Evolutionary conservation across 2,888 invertebrate genomes (phyloP), one percentile per base, ranked within the genome.

Genomic region (Temnothorax rugatulus): DNA sequence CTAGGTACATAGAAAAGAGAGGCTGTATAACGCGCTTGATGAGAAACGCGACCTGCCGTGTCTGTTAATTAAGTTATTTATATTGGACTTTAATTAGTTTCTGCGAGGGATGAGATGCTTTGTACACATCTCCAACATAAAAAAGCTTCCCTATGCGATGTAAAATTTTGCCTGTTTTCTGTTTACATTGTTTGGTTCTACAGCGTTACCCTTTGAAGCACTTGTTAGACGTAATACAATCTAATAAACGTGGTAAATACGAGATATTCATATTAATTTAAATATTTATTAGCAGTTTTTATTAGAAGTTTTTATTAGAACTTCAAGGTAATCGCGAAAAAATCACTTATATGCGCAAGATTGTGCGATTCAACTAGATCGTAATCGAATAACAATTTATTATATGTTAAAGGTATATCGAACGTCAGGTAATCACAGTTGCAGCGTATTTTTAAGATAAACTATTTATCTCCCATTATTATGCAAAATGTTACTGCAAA

Each of bases 401-500:
- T 76, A 73, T 68, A 44, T n/a, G 64, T 82, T 71, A 61, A 61
- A 44, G 11, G 52, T n/a, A 34, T 11, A 59, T 47, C 59, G 83
- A 88, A 74, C 81, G 71, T 68, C 54, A 83, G 82, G 81, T 87
- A 88, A 88, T 87, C 68, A 75, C 38, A 9, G 52, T 34, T 34
- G 34, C 34, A 7, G 7, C 34, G 34, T 75, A 75, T 76, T 82
- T 81, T 64, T 84, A 85, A 85, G 85, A 89, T 74, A 79, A 85
- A 88, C 77, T 83, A 84, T 83, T 74, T 59, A 84, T 86, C 87
- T 18, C 18, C 84, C 87, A 87, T 88, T 81, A 88, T 88, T 87
- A 88, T 86, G 88, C 87, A 84, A 71, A 71, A 86, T 79, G 13
- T 44, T 44, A 44, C 13, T 44, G 83, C 82, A 84, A 84, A 79